Base-by-base conservation (phyloP, 2,888 invertebrate genomes). In the Osmoderma eremita region DNA sequence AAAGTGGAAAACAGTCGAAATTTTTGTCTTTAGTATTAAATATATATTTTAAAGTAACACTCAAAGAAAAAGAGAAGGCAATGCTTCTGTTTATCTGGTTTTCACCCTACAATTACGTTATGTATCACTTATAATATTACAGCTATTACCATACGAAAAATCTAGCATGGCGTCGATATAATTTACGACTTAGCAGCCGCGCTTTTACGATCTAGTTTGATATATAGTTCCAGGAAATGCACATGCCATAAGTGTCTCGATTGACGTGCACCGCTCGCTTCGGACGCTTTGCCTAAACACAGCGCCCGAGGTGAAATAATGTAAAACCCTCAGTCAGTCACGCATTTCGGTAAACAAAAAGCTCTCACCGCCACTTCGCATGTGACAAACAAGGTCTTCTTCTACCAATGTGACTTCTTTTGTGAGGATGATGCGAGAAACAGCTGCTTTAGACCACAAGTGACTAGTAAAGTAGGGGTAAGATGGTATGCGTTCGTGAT, bases 181-280 rank as follows among this genome's bases (percentile, higher is more conserved):
- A 80, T 80, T 80, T 80, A 80, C 78, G 78, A 77, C 76, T 73
- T 76, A 76, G 78, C 77, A 78, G 77, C 79, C 78, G 79, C 79
- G 78, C 78, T 78, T 79, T 80, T 80, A 80, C 76, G 77, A 78
- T 75, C 74, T 69, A 73, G 70, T 72, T 75, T 79, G 77, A 79
- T 78, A 76, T 78, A 79, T 77, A 73, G 75, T 79, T 79, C 79
- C 77, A 75, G 78, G 80, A 79, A 80, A 78, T 79, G 78, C 78
- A 78, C 77, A 77, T 79, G 79, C 79, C 80, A 79, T 79, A 78
- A 77, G 78, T 78, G 73, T 73, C 72, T 73, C 78, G 77, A 79
- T 79, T 78, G 78, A 79, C 79, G 78, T 79, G 78, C 76, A 78
- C 75, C 74, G 74, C 75, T 77, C 74, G 70, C 20, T 18, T 42